Conservation (phyloP, 2,888 invertebrate species). For the Rhyacophila evoluta region DNA sequence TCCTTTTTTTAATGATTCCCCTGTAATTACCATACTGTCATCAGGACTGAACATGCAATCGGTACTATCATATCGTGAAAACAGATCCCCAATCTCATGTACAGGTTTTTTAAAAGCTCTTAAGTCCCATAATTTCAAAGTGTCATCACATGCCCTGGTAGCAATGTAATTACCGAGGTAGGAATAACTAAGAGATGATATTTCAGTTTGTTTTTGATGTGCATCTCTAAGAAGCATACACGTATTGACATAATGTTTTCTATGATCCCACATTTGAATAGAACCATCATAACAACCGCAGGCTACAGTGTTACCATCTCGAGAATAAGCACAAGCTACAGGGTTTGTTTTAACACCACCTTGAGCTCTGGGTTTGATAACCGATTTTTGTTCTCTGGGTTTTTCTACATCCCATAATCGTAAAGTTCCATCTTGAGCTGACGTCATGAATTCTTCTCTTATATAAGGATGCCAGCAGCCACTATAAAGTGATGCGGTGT, state of each 20-base stretch:
- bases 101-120: slow-evolving; percentile 85
- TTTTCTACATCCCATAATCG: slow-evolving; percentile 90
- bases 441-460: slow-evolving; percentile 94
- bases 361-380: slow-evolving; percentile 89
- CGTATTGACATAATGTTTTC: slow-evolving; percentile 91
- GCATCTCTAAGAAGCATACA: slow-evolving; percentile 81
- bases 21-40: slow-evolving; percentile 89
- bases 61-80: slow-evolving; percentile 86
- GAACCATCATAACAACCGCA: slow-evolving; percentile 96
- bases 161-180: slow-evolving; percentile 85
- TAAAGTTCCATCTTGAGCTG: slow-evolving; percentile 93
- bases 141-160: slow-evolving; percentile 91
- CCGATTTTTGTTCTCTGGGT: slow-evolving; percentile 80
- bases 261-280: slow-evolving; percentile 96
- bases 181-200: slow-evolving; percentile 88
- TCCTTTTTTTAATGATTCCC: slow-evolving; percentile 81
- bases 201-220: slow-evolving; percentile 83
- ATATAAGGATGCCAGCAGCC: slow-evolving; percentile 95
- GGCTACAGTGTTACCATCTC: slow-evolving; percentile 89
- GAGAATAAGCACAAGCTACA: slow-evolving; percentile 84
- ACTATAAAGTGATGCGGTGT: slow-evolving; percentile 89
- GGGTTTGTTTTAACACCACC: slow-evolving; percentile 90
- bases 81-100: slow-evolving; percentile 76
- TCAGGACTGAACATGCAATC: slow-evolving; percentile 93
- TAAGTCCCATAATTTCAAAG: slow-evolving; percentile 95